Base-by-base conservation (phyloP, 2,888 invertebrate species). In the Choristoneura rosaceana region DNA sequence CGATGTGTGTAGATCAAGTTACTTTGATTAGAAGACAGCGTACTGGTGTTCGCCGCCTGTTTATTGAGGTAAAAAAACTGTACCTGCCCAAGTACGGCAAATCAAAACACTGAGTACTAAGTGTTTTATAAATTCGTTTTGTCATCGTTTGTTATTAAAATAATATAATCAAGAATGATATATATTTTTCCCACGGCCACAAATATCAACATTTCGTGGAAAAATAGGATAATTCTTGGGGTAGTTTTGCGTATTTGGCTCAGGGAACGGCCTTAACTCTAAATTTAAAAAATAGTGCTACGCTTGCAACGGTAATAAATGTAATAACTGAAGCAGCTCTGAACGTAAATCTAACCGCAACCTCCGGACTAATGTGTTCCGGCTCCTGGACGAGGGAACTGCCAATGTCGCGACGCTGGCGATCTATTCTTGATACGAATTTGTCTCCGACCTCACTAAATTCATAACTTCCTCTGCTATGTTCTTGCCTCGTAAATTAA, bases 1-100 rank as follows among this genome's bases (percentile, higher is more conserved):
- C 43, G 69, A 69, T 62, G 69, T 62, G 38, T 67, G 67, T 71
- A 63, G 71, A 71, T 71, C 58, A 71, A 62, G 62, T 67, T 67
- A 62, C 58, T 71, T 9, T 52, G 61, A 67, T 67, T 34, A 66
- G 38, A 52, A 52, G 25, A 10, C 10, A 25, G 25, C 25, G 25
- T 25, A 25, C 55, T 25, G 12, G 25, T 17, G 12, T 5, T 12
- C 17, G 10, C 25, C 25, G 52, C 52, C 17, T 25, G 55, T 55
- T 12, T 25, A 45, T 67, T 12, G 8, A 71, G 43, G 61, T 55
- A 25, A 55, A 55, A 55, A 25, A 25, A 7, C n/a, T 4, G 25
- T 25, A 25, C 25, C 25, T 25, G 25, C 25, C 25, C 5, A n/a
- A 15, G 38, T 38, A 38, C 7, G 38, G 38, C 1, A 38, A 7